Conservation (phyloP, 2,113 vertebrate genomes). For the Tachycineta bicolor region DNA sequence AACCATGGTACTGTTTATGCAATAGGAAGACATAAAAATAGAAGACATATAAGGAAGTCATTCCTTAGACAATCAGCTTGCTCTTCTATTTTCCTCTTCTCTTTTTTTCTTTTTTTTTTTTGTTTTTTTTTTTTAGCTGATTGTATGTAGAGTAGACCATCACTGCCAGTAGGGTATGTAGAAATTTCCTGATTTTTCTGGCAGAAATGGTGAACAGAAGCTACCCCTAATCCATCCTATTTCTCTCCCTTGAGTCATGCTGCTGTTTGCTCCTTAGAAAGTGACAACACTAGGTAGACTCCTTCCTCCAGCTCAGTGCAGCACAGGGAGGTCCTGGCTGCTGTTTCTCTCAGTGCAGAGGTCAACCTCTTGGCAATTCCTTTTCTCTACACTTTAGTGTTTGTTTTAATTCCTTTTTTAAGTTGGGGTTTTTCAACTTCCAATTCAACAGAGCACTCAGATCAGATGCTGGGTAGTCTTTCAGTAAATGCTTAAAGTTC, state of each 20-base stretch:
- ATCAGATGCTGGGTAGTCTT: background rate
- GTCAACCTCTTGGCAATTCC: conserved; percentile 30
- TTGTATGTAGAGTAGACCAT: background rate
- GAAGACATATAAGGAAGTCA: background rate
- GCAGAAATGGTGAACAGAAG: background rate
- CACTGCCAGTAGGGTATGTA: background rate
- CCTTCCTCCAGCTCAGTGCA: background rate
- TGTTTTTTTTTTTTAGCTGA: background rate
- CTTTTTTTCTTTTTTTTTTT: background rate
- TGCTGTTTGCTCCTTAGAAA: background rate
- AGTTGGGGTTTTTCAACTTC: background rate
- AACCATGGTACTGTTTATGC: conserved; percentile 11
- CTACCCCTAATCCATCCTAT: background rate
- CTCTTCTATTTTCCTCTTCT: no score
- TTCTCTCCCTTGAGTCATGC: background rate
- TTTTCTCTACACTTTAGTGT: background rate
- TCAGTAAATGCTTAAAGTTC: background rate
- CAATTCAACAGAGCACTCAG: background rate
- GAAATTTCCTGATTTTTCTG: background rate
- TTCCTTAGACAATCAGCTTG: background rate
- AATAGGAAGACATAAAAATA: background rate
- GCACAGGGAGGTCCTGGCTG: conserved; percentile 33
- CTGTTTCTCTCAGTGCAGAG: background rate
- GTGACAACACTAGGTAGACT: background rate
- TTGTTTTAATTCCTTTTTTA: conserved; percentile 32